Evolutionary conservation across 2,797 vertebrate genomes (phyloP).

Genomic region (Oreochromis grahami): DNA sequence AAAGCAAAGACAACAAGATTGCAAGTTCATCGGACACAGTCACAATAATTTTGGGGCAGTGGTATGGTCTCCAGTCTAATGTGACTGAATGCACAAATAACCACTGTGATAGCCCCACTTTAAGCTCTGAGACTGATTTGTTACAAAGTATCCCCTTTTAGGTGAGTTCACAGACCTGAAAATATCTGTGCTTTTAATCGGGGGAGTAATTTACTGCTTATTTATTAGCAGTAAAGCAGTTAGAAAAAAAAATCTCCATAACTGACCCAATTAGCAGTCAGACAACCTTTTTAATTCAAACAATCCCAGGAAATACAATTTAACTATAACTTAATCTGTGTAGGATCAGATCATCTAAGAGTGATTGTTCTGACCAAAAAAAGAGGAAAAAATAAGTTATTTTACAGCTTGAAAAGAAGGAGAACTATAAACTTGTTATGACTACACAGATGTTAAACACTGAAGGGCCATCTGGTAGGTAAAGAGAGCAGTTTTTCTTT

Average conservation of each 20-base stretch:
- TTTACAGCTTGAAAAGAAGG: not conserved
- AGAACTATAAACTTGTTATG: not conserved
- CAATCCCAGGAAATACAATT: not conserved
- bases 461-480: not conserved
- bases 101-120: not conserved
- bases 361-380: not conserved
- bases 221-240: not conserved
- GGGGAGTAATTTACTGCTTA: not conserved
- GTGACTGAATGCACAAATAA: not conserved
- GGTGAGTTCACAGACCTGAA: not conserved
- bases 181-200: not conserved
- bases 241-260: not conserved
- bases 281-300: not conserved
- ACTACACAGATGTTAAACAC: not conserved
- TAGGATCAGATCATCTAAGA: not conserved
- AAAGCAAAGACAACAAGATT: not conserved
- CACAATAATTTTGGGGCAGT: not conserved
- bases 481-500: not conserved
- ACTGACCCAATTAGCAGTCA: not conserved
- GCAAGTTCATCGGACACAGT: not conserved
- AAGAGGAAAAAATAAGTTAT: not conserved
- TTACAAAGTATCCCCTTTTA: not conserved
- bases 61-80: not conserved
- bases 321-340: not conserved
- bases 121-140: not conserved